These are phyloP conservation scores for Liolophura sinensis DNA, from an alignment of 1,140 invertebrate species.

Conservation along the genomic window DNA sequence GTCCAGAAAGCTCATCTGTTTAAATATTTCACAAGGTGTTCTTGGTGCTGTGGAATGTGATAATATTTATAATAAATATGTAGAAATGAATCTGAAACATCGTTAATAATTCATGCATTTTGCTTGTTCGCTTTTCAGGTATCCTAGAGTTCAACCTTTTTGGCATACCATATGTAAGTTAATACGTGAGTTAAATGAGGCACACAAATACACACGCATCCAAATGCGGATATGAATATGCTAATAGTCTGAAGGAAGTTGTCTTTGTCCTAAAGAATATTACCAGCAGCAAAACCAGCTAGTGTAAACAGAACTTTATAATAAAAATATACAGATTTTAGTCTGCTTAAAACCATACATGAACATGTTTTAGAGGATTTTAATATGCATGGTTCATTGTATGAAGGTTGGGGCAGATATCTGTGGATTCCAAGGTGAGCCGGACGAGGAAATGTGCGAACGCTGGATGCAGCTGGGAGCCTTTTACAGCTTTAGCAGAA, in stretches of 20 bases:
- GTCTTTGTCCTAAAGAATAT: neutral
- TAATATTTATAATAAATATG: neutral
- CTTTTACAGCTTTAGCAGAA: slow-evolving; percentile 14
- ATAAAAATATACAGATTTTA: neutral
- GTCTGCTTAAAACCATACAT: neutral
- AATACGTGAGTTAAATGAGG: neutral
- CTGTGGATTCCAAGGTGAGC: slow-evolving; percentile 14
- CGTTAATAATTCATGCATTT: neutral
- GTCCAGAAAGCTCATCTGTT: neutral
- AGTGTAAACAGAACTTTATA: neutral
- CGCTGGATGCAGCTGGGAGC: slow-evolving; percentile 21
- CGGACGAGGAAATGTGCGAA: slow-evolving; percentile 13
- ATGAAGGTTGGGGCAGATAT: slow-evolving; percentile 15
- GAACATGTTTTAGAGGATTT: neutral
- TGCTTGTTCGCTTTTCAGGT: slow-evolving; percentile 1
- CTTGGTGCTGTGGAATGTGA: too few relatives aligned
- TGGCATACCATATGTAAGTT: slow-evolving; percentile 36
- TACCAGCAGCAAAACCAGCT: neutral
- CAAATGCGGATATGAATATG: neutral
- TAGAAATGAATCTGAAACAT: neutral
- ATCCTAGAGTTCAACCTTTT: slow-evolving; percentile 42
- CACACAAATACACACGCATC: neutral
- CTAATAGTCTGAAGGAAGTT: too few relatives aligned
- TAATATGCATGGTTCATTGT: neutral
- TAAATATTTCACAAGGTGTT: too few relatives aligned